A percentile compares a stretch with the other conserved stretches of the same genome.
Evolutionary conservation across 2,797 vertebrate genomes (phyloP).

Genomic region (Acrocephalus scirpaceus): DNA sequence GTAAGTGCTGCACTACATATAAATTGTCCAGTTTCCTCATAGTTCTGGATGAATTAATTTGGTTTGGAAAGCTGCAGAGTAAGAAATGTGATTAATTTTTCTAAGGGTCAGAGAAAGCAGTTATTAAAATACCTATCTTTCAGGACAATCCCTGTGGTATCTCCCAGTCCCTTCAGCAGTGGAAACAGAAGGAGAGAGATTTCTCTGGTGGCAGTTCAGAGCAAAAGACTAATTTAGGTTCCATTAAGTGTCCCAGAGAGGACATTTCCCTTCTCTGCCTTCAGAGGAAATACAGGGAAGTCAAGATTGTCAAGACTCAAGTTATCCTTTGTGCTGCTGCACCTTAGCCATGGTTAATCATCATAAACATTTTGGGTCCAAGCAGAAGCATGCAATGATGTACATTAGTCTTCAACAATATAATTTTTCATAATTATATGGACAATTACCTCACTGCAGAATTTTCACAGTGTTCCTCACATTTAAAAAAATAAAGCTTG

Average conservation of each 20-base stretch:
- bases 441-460: conserved; percentile 56
- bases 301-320: background rate
- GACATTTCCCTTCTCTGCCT: background rate
- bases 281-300: background rate
- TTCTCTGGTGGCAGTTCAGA: background rate
- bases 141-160: background rate
- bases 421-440: conserved; percentile 57
- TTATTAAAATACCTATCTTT: background rate
- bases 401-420: background rate
- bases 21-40: background rate
- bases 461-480: conserved; percentile 38
- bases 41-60: background rate
- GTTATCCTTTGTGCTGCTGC: background rate
- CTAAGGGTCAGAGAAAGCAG: background rate
- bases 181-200: background rate
- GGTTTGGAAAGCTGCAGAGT: background rate
- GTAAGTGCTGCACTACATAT: fast-evolving
- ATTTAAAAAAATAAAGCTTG: conserved; percentile 58
- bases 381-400: conserved; percentile 27
- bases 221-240: background rate
- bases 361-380: conserved; percentile 16
- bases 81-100: background rate
- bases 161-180: background rate
- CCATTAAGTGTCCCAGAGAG: background rate
- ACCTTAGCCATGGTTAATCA: background rate